Percentiles rank a stretch among this genome's conserved stretches.
phyloP scores from a whole-genome alignment of 2,888 invertebrate genomes.

The Patella depressa region DNA sequence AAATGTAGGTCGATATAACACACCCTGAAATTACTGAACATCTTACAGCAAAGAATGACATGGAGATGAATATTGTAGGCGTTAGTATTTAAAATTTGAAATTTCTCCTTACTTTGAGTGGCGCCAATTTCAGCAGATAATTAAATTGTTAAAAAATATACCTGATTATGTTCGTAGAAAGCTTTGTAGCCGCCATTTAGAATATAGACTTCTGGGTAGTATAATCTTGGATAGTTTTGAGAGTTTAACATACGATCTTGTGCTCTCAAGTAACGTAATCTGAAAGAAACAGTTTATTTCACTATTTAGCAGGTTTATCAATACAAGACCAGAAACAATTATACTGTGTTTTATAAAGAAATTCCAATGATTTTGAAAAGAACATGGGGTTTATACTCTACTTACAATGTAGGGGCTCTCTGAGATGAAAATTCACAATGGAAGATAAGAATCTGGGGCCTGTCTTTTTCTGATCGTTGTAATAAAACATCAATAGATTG shows the following conservation, averaged over 20 bases:
- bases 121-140: not conserved
- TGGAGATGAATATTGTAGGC: no score
- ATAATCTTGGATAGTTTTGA: constrained; percentile 84
- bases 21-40: no score
- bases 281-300: constrained; percentile 66
- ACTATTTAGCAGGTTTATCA: no score
- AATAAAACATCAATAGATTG: not conserved
- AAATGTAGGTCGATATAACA: no score
- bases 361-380: not conserved
- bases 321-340: not conserved
- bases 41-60: no score
- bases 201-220: constrained; percentile 92
- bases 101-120: no score
- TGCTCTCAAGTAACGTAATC: constrained; percentile 85
- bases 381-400: not conserved
- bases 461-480: not conserved
- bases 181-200: constrained; percentile 89
- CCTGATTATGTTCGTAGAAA: constrained; percentile 79
- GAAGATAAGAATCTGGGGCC: constrained; percentile 30
- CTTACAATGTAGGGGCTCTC: constrained; percentile 35
- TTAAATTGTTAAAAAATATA: constrained; percentile 22
- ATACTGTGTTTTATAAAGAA: not conserved
- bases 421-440: constrained; percentile 39
- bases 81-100: not conserved
- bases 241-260: constrained; percentile 85